Conservation (phyloP, 2,113 vertebrate species). For the Carassius auratus region DNA sequence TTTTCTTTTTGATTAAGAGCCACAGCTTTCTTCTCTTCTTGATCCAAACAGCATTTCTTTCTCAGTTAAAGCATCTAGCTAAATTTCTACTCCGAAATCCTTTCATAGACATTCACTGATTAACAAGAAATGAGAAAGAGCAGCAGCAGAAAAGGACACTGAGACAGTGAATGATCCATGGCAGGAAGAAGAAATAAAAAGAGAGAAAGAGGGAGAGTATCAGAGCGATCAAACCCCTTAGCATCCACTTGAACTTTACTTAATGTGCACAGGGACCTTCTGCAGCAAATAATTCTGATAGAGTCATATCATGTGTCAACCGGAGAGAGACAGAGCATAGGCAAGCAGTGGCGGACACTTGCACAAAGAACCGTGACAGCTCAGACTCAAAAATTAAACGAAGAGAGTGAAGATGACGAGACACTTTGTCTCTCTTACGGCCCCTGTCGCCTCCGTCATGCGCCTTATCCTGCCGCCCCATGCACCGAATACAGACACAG, state of each 20-base stretch:
- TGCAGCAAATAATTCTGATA: conserved; percentile 69
- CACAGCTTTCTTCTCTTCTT: background rate
- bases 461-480: conserved; percentile 7
- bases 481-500: conserved; percentile 50
- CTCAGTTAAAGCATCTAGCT: conserved; percentile 31
- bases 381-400: conserved; percentile 59
- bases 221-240: conserved; percentile 60
- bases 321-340: conserved; percentile 61
- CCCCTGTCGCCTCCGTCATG: conserved; percentile 40
- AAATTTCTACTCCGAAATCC: conserved; percentile 39
- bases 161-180: conserved; percentile 32
- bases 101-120: conserved; percentile 42
- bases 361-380: conserved; percentile 54
- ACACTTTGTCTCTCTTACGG: conserved; percentile 52
- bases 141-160: conserved; percentile 27
- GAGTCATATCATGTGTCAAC: conserved; percentile 67
- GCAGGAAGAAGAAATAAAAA: conserved; percentile 45
- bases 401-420: conserved; percentile 32
- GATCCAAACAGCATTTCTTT: background rate
- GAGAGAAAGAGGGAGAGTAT: conserved; percentile 41
- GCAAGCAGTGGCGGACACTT: conserved; percentile 50
- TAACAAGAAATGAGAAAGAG: conserved; percentile 52
- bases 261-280: conserved; percentile 63
- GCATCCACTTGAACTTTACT: conserved; percentile 72
- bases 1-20: background rate